These are phyloP conservation scores for Archegozetes longisetosus DNA, from an alignment of 1,140 invertebrate species.

Conservation along the genomic window DNA sequence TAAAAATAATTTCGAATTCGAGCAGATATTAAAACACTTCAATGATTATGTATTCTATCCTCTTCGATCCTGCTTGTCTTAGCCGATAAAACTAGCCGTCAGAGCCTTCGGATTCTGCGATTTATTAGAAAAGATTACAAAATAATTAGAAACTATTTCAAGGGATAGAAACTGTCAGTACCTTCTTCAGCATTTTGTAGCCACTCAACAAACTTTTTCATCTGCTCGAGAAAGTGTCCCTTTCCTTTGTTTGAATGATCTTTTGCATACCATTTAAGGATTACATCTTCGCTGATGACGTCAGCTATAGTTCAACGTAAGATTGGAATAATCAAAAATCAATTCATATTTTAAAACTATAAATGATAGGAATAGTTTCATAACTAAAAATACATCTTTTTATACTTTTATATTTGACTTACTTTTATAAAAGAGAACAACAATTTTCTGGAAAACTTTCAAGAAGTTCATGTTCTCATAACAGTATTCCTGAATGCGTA, in stretches of 20 bases:
- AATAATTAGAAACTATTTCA: no score
- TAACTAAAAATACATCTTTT: no score
- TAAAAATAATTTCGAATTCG: no score
- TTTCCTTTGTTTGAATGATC: conserved; percentile 83
- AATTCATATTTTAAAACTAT: conserved; percentile 29
- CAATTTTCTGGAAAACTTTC: conserved; percentile 94
- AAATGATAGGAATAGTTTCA: no score
- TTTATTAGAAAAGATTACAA: no score
- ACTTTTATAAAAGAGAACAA: conserved; percentile 87
- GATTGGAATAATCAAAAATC: conserved; percentile 70
- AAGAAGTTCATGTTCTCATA: conserved; percentile 98
- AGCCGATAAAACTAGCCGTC: no score
- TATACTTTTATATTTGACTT: no score
- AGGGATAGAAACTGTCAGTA: no score
- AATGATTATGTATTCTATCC: no score
- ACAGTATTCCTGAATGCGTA: conserved; percentile 89
- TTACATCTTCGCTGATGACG: conserved; percentile 75
- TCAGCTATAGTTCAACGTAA: conserved; percentile 51
- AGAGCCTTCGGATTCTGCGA: no score
- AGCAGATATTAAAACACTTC: no score
- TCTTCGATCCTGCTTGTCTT: no score
- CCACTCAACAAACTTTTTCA: conserved; percentile 94
- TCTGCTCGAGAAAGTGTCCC: conserved; percentile 90
- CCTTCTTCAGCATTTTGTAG: conserved; percentile 86
- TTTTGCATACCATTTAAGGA: conserved; percentile 49